phyloP scores from a whole-genome alignment of 2,113 vertebrate species.

The Equus quagga region DNA sequence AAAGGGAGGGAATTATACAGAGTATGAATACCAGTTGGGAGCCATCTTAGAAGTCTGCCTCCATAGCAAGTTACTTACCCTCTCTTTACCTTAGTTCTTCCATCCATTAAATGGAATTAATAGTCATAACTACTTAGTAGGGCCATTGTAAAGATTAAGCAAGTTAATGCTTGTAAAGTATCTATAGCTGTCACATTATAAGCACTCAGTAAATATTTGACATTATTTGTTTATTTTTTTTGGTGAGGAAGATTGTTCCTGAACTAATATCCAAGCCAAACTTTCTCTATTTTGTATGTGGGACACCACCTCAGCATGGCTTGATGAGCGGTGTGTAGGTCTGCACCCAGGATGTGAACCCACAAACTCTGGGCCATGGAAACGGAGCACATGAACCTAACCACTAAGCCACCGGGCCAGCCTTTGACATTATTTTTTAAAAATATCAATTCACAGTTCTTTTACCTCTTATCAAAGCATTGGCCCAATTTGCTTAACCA shows the following conservation, averaged over 20 bases:
- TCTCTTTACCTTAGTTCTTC: not conserved
- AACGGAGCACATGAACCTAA: too few relatives aligned
- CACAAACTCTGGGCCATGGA: too few relatives aligned
- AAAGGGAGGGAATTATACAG: not conserved
- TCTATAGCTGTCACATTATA: not conserved
- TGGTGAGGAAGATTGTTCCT: too few relatives aligned
- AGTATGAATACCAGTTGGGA: not conserved
- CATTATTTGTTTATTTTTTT: not conserved
- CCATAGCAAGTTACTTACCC: not conserved
- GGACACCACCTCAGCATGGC: too few relatives aligned
- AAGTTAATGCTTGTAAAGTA: not conserved
- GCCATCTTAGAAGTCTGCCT: not conserved
- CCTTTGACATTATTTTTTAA: slow-evolving; percentile 1
- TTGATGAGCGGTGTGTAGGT: too few relatives aligned
- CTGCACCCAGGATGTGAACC: too few relatives aligned
- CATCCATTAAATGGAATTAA: not conserved
- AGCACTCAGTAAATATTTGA: not conserved
- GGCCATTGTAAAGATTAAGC: not conserved
- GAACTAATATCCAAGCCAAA: too few relatives aligned
- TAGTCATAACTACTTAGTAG: not conserved
- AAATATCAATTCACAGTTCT: not conserved
- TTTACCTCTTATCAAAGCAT: not conserved
- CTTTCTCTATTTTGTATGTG: too few relatives aligned
- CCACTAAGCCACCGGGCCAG: too few relatives aligned
- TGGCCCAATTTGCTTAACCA: not conserved